Conservation (phyloP, 2,888 invertebrate species). For the Xanthia icteritia region DNA sequence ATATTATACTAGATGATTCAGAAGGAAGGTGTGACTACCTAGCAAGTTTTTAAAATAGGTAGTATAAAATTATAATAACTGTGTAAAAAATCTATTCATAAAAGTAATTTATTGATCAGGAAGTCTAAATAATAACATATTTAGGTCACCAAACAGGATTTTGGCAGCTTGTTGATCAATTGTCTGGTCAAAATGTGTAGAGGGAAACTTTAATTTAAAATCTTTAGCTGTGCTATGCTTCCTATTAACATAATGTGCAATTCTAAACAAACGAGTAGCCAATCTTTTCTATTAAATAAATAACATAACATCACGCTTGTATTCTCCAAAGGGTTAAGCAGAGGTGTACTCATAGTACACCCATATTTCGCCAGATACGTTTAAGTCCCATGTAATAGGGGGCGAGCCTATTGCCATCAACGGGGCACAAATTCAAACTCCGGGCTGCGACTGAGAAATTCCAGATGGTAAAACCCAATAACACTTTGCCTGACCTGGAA, state of each 20-base stretch:
- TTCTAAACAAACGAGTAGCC: background rate
- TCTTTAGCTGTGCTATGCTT: background rate
- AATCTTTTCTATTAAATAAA: constrained; percentile 11
- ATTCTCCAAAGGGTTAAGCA: no score
- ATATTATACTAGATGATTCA: constrained; percentile 3
- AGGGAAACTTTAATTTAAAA: background rate
- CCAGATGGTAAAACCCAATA: no score
- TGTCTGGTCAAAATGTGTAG: background rate
- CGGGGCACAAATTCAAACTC: no score
- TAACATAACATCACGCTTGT: background rate
- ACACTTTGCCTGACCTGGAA: no score
- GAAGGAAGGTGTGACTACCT: background rate
- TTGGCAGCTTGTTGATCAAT: background rate
- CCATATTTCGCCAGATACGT: no score
- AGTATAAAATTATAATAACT: background rate
- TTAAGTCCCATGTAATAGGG: no score
- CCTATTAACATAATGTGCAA: background rate
- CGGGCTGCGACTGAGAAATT: no score
- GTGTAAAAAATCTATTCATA: background rate
- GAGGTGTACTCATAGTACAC: no score
- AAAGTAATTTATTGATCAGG: constrained; percentile 34
- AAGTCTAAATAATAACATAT: constrained; percentile 11
- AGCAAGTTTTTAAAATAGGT: background rate
- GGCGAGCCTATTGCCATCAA: no score
- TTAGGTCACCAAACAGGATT: constrained; percentile 6